phyloP scores from a whole-genome alignment of 2,888 invertebrate genomes.

The Chrysolina haemoptera region DNA sequence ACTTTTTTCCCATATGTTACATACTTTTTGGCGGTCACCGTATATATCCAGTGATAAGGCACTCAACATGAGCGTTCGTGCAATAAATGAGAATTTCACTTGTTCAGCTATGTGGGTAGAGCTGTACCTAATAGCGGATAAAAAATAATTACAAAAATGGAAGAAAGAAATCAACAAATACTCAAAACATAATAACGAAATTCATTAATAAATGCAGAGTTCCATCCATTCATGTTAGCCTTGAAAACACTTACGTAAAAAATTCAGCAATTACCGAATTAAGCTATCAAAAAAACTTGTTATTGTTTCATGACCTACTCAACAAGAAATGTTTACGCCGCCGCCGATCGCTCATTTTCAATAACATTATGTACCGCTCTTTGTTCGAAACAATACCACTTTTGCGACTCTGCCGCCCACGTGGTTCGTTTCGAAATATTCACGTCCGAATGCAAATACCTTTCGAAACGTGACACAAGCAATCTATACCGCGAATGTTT shows the following conservation, averaged over 20 bases:
- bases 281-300: conserved; percentile 29
- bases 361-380: conserved; percentile 33
- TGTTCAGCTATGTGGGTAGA: too few species aligned
- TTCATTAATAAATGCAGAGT: too few species aligned
- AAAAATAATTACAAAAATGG: too few species aligned
- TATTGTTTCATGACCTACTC: conserved; percentile 42
- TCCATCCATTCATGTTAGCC: background rate
- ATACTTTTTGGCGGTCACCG: too few species aligned
- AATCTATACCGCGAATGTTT: conserved; percentile 7
- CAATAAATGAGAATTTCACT: too few species aligned
- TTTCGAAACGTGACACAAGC: conserved; percentile 7
- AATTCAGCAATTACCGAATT: conserved; percentile 26
- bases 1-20: too few species aligned
- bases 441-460: conserved; percentile 2
- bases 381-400: conserved; percentile 27
- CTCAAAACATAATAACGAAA: too few species aligned
- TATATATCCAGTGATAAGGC: too few species aligned
- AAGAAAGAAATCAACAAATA: too few species aligned
- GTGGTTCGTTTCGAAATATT: conserved; percentile 20
- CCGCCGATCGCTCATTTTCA: conserved; percentile 35
- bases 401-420: conserved; percentile 24
- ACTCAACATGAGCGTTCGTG: too few species aligned
- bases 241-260: conserved; percentile 12
- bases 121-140: too few species aligned
- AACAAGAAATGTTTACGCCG: conserved; percentile 31